Evolutionary conservation across 2,797 vertebrate species (phyloP), one percentile per base, ranked within the genome.

Genomic region (Rhadinocentrus ornatus): DNA sequence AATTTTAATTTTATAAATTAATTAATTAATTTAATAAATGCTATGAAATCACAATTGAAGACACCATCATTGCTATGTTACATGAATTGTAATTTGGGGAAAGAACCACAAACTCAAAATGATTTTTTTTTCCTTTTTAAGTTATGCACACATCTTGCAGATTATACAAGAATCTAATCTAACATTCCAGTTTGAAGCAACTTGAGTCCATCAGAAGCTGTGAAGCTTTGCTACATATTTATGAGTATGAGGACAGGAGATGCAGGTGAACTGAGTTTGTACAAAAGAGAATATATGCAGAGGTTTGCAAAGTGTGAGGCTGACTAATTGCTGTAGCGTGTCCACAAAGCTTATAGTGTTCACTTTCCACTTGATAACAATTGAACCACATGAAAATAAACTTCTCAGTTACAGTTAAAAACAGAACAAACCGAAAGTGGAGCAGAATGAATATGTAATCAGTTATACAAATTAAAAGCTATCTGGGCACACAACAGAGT

Each of bases 81-180:
- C 18, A 1, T 16, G 37, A 50, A 32, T 1, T 24, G 9, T 32
- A 52, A 44, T 6, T 13, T n/a, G 22, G 29, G 29, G 18, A 37
- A 15, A 55, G 1, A 56, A 54, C 16, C 6, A 2, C 35, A 32
- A 34, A 35, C 1, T 24, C 41, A 54, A 31, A 35, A 41, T 0
- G 8, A 31, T 3, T 3, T 2, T 18, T 5, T 0, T 35, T 10
- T 13, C 16, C 12, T 39, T 39, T 39, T 2, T 20, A 57, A 39
- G 44, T 59, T 9, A 32, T 50, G 1, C 52, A 48, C 34, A 71
- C 68, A 75, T 31, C 69, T 72, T 74, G 16, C 3, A n/a, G 26
- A 62, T 80, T 66, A 41, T 7, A 3, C 20, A 56, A 58, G 37
- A 58, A 13, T n/a, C n/a, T n/a, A n/a, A n/a, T n/a, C 16, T 0